A percentile compares a stretch with the other conserved stretches of the same genome.
Evolutionary conservation across 2,888 invertebrate species (phyloP).

Genomic region (Leptopterna dolabrata): DNA sequence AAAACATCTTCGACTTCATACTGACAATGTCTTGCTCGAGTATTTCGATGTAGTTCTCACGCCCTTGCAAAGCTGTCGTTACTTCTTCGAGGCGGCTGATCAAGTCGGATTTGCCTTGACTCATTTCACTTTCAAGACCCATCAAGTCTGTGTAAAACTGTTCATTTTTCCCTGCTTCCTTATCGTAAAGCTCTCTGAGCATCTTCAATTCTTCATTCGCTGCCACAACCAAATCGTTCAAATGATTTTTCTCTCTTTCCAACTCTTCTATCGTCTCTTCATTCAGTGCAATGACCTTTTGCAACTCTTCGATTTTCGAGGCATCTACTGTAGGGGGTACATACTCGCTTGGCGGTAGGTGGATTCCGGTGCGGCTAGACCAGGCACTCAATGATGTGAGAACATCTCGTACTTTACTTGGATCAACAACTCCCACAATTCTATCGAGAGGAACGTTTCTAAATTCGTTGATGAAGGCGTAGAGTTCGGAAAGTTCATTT

Average conservation of each 20-base stretch:
- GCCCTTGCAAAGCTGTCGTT: constrained; percentile 72
- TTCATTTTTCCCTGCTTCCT: constrained; percentile 63
- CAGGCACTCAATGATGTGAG: background rate
- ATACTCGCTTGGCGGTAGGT: background rate
- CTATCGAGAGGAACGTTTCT: constrained; percentile 1
- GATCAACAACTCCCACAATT: background rate
- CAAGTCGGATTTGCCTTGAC: constrained; percentile 67
- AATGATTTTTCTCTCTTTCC: constrained; percentile 57
- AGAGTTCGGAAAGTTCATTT: constrained; percentile 28
- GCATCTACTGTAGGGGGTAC: background rate
- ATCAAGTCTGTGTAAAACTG: constrained; percentile 66
- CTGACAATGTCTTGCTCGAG: constrained; percentile 72
- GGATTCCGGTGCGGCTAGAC: constrained; percentile 5
- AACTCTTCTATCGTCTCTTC: constrained; percentile 45
- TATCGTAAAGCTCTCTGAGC: constrained; percentile 58
- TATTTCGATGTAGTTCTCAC: constrained; percentile 79
- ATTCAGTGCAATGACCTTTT: constrained; percentile 53
- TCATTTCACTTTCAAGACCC: constrained; percentile 64
- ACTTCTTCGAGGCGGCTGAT: constrained; percentile 62
- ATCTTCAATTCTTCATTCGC: constrained; percentile 57
- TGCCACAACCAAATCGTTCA: constrained; percentile 56
- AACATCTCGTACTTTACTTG: background rate
- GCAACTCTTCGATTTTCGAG: constrained; percentile 26
- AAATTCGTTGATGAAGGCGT: constrained; percentile 26
- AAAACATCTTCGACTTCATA: constrained; percentile 57